These are phyloP conservation scores for Mylabris sibirica DNA, from an alignment of 2,888 invertebrate species.

Conservation along the genomic window DNA sequence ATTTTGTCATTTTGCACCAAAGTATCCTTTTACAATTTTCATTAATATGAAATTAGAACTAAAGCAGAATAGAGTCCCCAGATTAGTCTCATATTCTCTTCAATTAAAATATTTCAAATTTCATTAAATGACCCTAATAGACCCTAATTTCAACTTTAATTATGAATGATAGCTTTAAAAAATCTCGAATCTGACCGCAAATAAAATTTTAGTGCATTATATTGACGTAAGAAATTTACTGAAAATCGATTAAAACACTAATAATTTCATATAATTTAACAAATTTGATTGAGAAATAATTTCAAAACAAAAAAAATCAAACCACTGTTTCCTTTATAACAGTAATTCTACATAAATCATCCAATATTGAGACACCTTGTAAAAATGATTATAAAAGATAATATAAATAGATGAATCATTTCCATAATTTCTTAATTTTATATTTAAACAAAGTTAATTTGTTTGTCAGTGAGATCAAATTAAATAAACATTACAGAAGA, in stretches of 20 bases:
- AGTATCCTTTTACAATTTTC: not conserved
- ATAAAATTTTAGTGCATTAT: too few relatives aligned
- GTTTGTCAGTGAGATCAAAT: too few relatives aligned
- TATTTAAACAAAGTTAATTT: too few relatives aligned
- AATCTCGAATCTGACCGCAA: not conserved
- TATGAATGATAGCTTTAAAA: not conserved
- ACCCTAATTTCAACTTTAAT: constrained; percentile 1
- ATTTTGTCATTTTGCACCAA: too few relatives aligned
- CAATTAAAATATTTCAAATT: not conserved
- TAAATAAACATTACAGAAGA: not conserved
- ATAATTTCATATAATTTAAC: too few relatives aligned
- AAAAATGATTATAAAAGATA: not conserved
- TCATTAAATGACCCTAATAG: constrained; percentile 1
- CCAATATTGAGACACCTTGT: not conserved
- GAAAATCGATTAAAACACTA: too few relatives aligned
- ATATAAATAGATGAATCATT: constrained; percentile 6
- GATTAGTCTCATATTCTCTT: not conserved
- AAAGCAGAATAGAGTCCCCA: not conserved
- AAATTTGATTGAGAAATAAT: too few relatives aligned
- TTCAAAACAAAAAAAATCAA: too few relatives aligned
- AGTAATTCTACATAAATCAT: not conserved
- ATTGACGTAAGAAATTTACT: too few relatives aligned
- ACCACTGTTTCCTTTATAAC: not conserved
- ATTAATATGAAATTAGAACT: not conserved
- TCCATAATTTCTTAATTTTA: not conserved